These are phyloP conservation scores for Holcopasites calliopsidis DNA, from an alignment of 1,140 invertebrate genomes.

Conservation along the genomic window DNA sequence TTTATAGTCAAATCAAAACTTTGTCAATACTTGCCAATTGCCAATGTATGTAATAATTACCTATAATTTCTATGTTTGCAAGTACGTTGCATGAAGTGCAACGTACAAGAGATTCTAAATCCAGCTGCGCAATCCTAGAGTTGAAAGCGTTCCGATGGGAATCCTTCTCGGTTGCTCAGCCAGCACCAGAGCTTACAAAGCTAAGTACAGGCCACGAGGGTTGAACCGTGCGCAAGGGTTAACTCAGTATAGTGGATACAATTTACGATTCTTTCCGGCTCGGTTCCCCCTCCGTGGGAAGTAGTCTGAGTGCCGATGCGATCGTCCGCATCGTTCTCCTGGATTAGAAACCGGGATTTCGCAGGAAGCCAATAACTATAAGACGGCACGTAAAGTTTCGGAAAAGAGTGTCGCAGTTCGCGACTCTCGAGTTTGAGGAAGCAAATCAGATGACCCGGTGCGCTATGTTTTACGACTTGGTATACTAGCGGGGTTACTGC, in stretches of 20 bases:
- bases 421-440: not conserved
- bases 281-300: conserved; percentile 17
- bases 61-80: no score
- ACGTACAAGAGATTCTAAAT: not conserved
- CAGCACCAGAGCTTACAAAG: conserved; percentile 20
- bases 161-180: conserved; percentile 8
- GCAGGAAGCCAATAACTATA: conserved; percentile 50
- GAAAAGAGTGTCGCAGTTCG: no score
- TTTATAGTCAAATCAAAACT: no score
- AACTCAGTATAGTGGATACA: conserved; percentile 21
- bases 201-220: conserved; percentile 48
- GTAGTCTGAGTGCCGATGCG: not conserved
- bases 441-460: not conserved
- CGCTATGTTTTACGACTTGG: not conserved
- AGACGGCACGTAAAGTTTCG: conserved; percentile 43
- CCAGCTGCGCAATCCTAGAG: not conserved
- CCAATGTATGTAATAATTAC: no score
- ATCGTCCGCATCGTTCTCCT: conserved; percentile 27
- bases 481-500: not conserved
- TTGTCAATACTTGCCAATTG: no score
- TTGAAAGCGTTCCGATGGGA: conserved; percentile 1
- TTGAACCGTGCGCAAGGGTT: conserved; percentile 44
- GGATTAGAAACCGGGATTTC: conserved; percentile 49
- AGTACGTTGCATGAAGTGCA: not conserved
- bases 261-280: conserved; percentile 53